Conservation (phyloP, 2,888 invertebrate species). For the Deilephila porcellus region DNA sequence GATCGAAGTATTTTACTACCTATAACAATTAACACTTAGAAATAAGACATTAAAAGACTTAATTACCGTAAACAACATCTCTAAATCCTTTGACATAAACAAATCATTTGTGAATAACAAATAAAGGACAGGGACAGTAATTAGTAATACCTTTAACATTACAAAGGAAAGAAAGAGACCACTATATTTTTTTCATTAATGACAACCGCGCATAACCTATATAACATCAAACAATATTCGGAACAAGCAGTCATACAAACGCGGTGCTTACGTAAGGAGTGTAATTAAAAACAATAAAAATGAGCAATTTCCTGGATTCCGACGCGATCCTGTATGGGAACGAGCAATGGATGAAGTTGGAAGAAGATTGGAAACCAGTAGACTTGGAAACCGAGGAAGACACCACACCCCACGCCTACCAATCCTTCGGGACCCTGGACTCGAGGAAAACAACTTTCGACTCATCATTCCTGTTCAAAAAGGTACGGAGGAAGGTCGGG, state of each 20-base stretch:
- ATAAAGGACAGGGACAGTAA: constrained; percentile 15
- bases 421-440: constrained; percentile 67
- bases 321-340: constrained; percentile 68
- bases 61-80: not conserved
- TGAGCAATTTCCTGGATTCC: constrained; percentile 57
- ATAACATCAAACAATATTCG: constrained; percentile 29
- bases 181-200: constrained; percentile 12
- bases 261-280: not conserved
- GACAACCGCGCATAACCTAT: constrained; percentile 27
- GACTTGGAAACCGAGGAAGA: constrained; percentile 74
- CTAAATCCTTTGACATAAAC: constrained; percentile 5
- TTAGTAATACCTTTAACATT: constrained; percentile 28
- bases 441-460: constrained; percentile 69
- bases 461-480: constrained; percentile 70
- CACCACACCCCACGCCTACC: constrained; percentile 46
- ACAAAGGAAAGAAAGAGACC: constrained; percentile 34
- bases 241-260: constrained; percentile 31
- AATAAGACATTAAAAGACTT: not conserved
- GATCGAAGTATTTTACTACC: too few relatives aligned
- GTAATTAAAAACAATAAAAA: constrained; percentile 25
- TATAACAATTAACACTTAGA: not conserved
- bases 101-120: not conserved
- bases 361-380: constrained; percentile 72
- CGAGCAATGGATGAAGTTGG: constrained; percentile 72
- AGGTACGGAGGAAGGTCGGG: constrained; percentile 60